Conservation (phyloP, 1,140 invertebrate genomes). For the Marisa cornuarietis region DNA sequence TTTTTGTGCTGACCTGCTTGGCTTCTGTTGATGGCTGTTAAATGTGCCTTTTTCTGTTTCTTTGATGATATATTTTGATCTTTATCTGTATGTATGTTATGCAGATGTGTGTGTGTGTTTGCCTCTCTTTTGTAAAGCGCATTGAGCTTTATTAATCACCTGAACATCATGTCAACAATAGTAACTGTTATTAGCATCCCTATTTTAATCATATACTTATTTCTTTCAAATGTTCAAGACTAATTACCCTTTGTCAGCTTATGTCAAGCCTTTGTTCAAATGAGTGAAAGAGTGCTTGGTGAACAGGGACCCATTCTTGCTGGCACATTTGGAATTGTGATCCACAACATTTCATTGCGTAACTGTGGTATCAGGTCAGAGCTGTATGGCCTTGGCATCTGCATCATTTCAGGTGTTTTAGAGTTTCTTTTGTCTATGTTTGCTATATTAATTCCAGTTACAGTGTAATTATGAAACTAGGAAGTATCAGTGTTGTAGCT, state of each 20-base stretch:
- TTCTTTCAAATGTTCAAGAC: slow-evolving; percentile 3
- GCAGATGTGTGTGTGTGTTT: background rate
- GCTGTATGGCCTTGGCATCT: slow-evolving; percentile 76
- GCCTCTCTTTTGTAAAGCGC: background rate
- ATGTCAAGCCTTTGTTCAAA: slow-evolving; percentile 12
- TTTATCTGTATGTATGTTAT: background rate
- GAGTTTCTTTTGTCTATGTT: no score
- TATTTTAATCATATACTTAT: background rate
- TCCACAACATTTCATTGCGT: slow-evolving; percentile 76
- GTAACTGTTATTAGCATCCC: no score
- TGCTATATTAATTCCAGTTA: no score
- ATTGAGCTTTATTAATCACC: no score
- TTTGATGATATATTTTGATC: background rate
- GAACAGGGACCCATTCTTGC: slow-evolving; percentile 83
- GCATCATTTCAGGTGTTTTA: slow-evolving; percentile 72
- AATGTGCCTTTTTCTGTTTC: background rate
- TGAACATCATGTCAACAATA: no score
- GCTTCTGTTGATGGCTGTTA: no score
- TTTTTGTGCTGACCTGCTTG: no score
- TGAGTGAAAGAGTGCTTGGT: background rate
- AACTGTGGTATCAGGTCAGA: slow-evolving; percentile 68
- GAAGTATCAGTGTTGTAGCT: no score
- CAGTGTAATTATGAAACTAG: no score
- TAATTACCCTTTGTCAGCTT: background rate
- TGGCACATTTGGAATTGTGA: slow-evolving; percentile 83